phyloP scores from a whole-genome alignment of 2,113 vertebrate species.

The Hystrix cristata region DNA sequence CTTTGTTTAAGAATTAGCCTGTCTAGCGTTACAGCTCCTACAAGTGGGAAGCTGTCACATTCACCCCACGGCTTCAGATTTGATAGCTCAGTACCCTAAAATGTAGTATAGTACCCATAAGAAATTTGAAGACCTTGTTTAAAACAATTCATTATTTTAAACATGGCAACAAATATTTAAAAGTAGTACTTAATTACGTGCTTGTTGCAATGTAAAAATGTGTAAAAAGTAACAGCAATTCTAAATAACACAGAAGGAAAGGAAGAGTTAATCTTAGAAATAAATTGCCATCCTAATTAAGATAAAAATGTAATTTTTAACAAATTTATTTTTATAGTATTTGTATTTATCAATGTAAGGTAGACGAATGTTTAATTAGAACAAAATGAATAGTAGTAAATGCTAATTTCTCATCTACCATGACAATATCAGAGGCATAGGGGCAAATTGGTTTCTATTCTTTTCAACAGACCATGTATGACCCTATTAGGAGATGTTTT shows the following conservation, averaged over 20 bases:
- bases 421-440: neutral
- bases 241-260: constrained; percentile 45
- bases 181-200: neutral
- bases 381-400: neutral
- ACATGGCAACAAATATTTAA: neutral
- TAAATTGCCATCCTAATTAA: neutral
- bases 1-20: neutral
- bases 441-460: constrained; percentile 42
- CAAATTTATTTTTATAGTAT: neutral
- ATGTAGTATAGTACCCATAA: neutral
- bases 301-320: neutral
- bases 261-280: neutral
- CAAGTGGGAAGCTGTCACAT: neutral
- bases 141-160: constrained; percentile 29
- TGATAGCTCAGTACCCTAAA: neutral
- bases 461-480: constrained; percentile 43
- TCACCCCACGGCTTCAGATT: neutral
- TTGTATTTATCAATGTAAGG: neutral
- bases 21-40: neutral
- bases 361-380: neutral
- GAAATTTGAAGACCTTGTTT: neutral
- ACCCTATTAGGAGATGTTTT: constrained; percentile 83
- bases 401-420: constrained; percentile 18
- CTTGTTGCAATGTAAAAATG: neutral
- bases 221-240: neutral